A percentile compares a stretch with the other conserved stretches of the same genome.
Evolutionary conservation across 2,888 invertebrate species (phyloP).

Genomic region (Folsomia manolachei): DNA sequence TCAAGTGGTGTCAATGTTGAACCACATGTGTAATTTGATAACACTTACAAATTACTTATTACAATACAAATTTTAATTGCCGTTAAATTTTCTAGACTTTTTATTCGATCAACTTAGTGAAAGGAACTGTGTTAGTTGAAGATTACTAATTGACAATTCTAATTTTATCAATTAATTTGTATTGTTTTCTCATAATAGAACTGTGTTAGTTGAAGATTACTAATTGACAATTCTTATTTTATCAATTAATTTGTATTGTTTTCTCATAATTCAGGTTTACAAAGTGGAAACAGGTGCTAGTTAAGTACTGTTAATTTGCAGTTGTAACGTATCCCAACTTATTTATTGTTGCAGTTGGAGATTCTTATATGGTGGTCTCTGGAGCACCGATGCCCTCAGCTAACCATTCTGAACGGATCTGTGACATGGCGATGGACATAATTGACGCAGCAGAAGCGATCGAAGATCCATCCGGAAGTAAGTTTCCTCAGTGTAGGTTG

Average conservation of each 20-base stretch:
- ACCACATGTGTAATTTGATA: conserved; percentile 58
- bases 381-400: conserved; percentile 79
- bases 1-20: conserved; percentile 96
- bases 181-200: conserved; percentile 56
- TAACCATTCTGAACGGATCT: conserved; percentile 87
- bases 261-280: neutral
- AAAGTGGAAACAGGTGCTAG: neutral
- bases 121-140: conserved; percentile 89
- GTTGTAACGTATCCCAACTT: neutral
- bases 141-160: conserved; percentile 58
- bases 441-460: neutral
- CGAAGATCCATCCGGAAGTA: conserved; percentile 55
- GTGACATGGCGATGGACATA: conserved; percentile 86
- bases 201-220: conserved; percentile 87
- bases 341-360: neutral
- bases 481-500: too few relatives aligned
- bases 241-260: neutral
- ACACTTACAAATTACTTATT: neutral
- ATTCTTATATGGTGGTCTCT: neutral
- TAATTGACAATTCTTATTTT: neutral
- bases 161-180: neutral
- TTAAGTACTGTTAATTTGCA: neutral
- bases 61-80: neutral
- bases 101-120: conserved; percentile 93
- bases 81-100: conserved; percentile 85